A percentile compares a stretch with the other conserved stretches of the same genome.
Evolutionary conservation across 2,113 vertebrate species (phyloP).

Genomic region (Hymenochirus boettgeri): DNA sequence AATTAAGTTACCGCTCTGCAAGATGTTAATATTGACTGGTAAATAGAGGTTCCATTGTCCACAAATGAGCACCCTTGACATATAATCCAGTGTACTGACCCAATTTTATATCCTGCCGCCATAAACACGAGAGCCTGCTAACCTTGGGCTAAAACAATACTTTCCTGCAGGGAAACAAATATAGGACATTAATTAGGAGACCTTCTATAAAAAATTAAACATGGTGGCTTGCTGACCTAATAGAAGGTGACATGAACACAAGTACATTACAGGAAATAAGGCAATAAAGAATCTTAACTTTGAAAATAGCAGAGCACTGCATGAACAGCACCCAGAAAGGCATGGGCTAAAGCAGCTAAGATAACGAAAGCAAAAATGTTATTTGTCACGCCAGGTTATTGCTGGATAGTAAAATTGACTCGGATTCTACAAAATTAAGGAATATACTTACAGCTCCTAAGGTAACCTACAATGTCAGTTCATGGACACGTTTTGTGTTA

Average conservation of each 20-base stretch:
- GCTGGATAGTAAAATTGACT: too few relatives aligned
- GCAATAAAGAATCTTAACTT: too few relatives aligned
- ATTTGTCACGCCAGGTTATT: too few relatives aligned
- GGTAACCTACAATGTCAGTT: too few relatives aligned
- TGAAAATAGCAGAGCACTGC: not conserved
- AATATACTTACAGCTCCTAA: too few relatives aligned
- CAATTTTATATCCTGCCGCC: constrained; percentile 2
- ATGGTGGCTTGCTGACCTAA: not conserved
- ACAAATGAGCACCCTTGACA: not conserved
- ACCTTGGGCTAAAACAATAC: constrained; percentile 4
- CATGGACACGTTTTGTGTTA: too few relatives aligned
- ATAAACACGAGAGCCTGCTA: constrained; percentile 1
- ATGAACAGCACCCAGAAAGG: too few relatives aligned
- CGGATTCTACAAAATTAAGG: too few relatives aligned
- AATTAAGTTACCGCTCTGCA: not conserved
- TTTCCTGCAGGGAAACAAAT: not conserved
- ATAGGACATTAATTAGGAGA: constrained; percentile 8
- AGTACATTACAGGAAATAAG: not conserved
- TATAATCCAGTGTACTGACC: not conserved
- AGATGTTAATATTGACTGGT: not conserved
- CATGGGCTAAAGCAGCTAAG: too few relatives aligned
- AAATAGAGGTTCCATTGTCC: not conserved
- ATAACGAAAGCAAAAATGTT: too few relatives aligned
- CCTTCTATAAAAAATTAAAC: not conserved
- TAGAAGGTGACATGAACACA: not conserved